Evolutionary conservation across 2,888 invertebrate genomes (phyloP), one percentile per base, ranked within the genome.

Genomic region (Onchidella celtica): DNA sequence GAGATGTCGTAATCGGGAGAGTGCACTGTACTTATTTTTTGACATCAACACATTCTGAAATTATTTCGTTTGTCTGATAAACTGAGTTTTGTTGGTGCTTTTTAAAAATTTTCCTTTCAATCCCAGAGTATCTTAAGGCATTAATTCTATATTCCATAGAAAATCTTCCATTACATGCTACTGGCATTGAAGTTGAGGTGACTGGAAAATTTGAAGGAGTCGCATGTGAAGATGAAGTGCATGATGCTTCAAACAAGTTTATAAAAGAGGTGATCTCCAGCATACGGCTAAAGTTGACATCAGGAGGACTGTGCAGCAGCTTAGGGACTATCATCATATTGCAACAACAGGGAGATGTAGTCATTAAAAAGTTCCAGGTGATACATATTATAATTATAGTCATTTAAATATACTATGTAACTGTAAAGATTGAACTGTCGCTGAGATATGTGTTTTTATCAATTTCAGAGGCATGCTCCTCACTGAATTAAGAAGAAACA

Each of bases 141-240:
- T n/a, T n/a, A n/a, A n/a, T n/a, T n/a, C n/a, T n/a, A n/a, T 11
- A 47, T 59, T 61, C 72, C 61, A 0, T 77, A 83, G 83, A 77
- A 66, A 73, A 36, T n/a, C 29, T 80, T 14, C 80, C 80, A n/a
- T 32, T 72, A 4, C 38, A 68, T 65, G 55, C 76, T n/a, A 32
- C 65, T 4, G 29, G 57, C 6, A 59, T 83, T 2, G 72, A 76
- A 9, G 29, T 83, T n/a, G 47, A 32, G 29, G n/a, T 76, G 29
- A 34, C 14, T n/a, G 70, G 61, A 21, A 27, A 32, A 2, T 63
- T 34, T 21, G 47, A 73, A n/a, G 65, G 63, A 9, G 9, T 14
- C 0, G 14, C 27, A 0, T 83, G 83, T 61, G 57, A 70, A 6
- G 21, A 47, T 9, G 68, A 59, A 4, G 29, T 80, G 57, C 40